Base-by-base conservation (phyloP, 2,888 invertebrate genomes). In the Lasioglossum morio region DNA sequence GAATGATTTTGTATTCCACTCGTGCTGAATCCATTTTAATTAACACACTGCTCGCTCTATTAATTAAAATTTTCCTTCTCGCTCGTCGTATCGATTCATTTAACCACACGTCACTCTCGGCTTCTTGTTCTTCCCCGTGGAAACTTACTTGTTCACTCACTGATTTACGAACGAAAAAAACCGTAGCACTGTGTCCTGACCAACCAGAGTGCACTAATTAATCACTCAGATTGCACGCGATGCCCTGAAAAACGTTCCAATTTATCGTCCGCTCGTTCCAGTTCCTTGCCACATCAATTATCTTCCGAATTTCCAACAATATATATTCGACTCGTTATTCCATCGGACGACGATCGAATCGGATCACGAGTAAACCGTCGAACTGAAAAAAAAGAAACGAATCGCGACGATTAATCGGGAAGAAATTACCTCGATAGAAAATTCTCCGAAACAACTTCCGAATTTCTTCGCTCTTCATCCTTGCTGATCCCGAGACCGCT, bases 201-300 rank as follows among this genome's bases (percentile, higher is more conserved):
- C 60, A 63, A 63, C 60, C 60, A 63, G 30, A 27, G 60, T 30
- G 16, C 30, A 30, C 60, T 63, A 63, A 63, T 63, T 63, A 63
- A 63, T 63, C 60, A 16, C 16, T 16, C 16, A 34, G 34, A 66
- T 34, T 66, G 66, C 34, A 34, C 34, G 66, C 34, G 19, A 34
- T 66, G 30, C 34, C 14, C 60, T 63, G 60, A 30, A 63, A 63
- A 16, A 63, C 27, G 60, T 27, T 27, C 30, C 53, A 3, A 53
- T 63, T 63, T 16, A 63, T 30, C 60, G 7, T 63, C 60, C 16
- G 2, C 60, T 7, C 27, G 60, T 63, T 30, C 60, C 60, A 63
- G 60, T 63, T 63, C 16, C 60, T 63, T 63, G 27, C 60, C 19
- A 66, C 66, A 10, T 23, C 19, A 27, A 30, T 66, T 34, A 5